phyloP scores from a whole-genome alignment of 2,797 vertebrate genomes.

The Hoplostethus atlanticus region DNA sequence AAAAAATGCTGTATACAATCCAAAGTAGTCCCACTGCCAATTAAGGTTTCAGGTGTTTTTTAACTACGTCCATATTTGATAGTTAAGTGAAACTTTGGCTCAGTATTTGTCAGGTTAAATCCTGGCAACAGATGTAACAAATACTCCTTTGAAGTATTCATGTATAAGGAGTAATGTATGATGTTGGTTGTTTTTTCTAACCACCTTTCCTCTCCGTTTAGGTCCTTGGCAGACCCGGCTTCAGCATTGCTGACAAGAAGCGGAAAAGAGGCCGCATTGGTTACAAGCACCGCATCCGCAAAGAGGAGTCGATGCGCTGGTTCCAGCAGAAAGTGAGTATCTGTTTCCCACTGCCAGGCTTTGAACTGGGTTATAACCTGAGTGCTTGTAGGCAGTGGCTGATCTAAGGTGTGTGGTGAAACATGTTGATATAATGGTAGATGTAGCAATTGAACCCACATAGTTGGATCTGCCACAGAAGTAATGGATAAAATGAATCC shows the following conservation, averaged over 20 bases:
- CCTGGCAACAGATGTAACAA: too few species aligned
- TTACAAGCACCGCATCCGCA: slow-evolving; percentile 96
- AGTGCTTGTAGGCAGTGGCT: too few species aligned
- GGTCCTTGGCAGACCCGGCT: slow-evolving; percentile 97
- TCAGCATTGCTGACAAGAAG: slow-evolving; percentile 99
- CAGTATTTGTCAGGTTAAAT: too few species aligned
- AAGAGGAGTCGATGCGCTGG: slow-evolving; percentile 99
- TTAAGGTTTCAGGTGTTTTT: too few species aligned
- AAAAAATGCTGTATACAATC: too few species aligned
- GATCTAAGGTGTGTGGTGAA: too few species aligned
- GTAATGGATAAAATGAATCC: neutral
- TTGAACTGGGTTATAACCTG: too few species aligned
- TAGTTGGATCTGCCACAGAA: neutral
- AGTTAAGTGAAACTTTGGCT: too few species aligned
- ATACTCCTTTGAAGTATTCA: neutral
- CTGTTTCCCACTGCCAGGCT: neutral
- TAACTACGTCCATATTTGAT: too few species aligned
- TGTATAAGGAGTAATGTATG: neutral
- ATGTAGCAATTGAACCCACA: neutral
- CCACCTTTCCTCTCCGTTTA: slow-evolving; percentile 53
- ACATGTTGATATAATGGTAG: neutral
- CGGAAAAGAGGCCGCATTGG: slow-evolving; percentile 95
- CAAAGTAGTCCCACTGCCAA: too few species aligned
- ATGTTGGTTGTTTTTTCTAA: slow-evolving; percentile 15
- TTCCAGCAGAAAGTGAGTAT: slow-evolving; percentile 97